Conservation (phyloP, 92 coral and sea anemone genomes). For the Montipora capitata region DNA sequence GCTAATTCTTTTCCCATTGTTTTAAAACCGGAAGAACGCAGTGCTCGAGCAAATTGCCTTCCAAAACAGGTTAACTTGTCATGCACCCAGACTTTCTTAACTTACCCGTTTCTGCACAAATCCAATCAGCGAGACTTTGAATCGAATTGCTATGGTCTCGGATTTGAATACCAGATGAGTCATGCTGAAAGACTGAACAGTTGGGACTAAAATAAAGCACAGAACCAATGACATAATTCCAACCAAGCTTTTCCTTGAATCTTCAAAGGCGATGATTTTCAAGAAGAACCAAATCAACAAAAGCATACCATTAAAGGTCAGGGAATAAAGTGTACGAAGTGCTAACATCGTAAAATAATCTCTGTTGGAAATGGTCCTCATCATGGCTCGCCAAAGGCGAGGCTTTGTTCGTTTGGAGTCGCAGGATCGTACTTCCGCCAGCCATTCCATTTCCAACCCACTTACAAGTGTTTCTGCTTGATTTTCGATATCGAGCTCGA, state of each 20-base stretch:
- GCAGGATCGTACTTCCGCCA: conserved; percentile 18
- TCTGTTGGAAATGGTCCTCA: conserved; percentile 25
- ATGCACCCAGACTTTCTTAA: too few species aligned
- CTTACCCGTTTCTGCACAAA: too few species aligned
- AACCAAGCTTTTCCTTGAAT: not conserved
- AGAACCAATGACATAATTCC: not conserved
- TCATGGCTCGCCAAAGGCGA: conserved; percentile 50
- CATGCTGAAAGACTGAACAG: too few species aligned
- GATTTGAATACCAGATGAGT: too few species aligned
- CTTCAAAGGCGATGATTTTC: not conserved
- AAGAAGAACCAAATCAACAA: conserved; percentile 41
- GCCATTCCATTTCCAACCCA: conserved; percentile 39
- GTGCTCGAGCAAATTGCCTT: too few species aligned
- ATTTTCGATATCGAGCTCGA: not conserved
- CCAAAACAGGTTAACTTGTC: too few species aligned
- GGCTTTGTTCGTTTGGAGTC: conserved; percentile 16
- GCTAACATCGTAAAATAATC: not conserved
- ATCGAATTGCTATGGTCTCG: too few species aligned
- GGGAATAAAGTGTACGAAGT: not conserved
- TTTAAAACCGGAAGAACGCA: too few species aligned
- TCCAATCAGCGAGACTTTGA: too few species aligned
- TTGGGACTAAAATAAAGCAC: too few species aligned
- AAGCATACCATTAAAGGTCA: not conserved
- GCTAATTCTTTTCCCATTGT: too few species aligned
- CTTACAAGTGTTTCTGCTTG: conserved; percentile 12